phyloP scores from a whole-genome alignment of 1,140 invertebrate genomes.

The Littorina saxatilis region DNA sequence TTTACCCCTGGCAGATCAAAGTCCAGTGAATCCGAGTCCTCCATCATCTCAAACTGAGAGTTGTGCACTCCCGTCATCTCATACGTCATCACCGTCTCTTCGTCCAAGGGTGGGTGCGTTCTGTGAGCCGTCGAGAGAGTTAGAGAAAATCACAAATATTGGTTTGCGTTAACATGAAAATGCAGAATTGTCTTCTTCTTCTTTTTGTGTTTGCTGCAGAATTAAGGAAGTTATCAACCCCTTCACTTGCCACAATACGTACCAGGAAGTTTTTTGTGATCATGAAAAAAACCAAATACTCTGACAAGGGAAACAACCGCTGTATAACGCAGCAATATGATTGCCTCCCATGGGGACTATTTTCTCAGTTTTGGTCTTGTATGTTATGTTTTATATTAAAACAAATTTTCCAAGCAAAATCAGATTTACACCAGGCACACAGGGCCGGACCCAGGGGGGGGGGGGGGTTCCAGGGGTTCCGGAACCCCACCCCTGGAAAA shows the following conservation, averaged over 20 bases:
- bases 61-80: background rate
- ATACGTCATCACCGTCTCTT: slow-evolving; percentile 22
- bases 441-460: too few relatives aligned
- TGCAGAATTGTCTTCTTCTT: background rate
- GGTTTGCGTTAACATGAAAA: background rate
- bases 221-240: background rate
- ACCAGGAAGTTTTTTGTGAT: background rate
- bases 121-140: background rate
- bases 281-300: too few relatives aligned
- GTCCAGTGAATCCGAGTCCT: background rate
- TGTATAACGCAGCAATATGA: too few relatives aligned
- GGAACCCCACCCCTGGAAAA: too few relatives aligned
- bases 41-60: background rate
- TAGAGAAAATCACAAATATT: background rate
- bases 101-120: background rate
- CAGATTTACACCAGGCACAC: too few relatives aligned
- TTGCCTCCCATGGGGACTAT: too few relatives aligned
- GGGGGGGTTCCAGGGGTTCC: too few relatives aligned
- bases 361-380: too few relatives aligned
- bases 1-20: too few relatives aligned
- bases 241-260: background rate
- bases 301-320: too few relatives aligned
- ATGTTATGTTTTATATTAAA: too few relatives aligned
- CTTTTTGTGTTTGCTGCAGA: background rate
- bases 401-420: too few relatives aligned